Base-by-base conservation (phyloP, 2,113 vertebrate species). In the Sisor rabdophorus region DNA sequence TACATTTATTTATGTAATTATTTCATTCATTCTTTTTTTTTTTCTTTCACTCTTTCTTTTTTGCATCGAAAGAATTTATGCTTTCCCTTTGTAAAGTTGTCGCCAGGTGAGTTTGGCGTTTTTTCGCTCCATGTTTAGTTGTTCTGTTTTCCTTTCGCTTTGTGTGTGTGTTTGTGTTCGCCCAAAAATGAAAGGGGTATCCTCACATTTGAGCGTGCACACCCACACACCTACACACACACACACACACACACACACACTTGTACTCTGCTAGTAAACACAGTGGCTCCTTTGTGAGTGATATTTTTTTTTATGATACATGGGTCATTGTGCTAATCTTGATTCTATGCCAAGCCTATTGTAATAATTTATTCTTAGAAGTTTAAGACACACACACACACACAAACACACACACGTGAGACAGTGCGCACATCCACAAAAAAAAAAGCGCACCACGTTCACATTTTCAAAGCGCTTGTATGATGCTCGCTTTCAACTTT, bases 301-400 rank as follows among this genome's bases (percentile, higher is more conserved):
- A 78, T 59, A 83, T 81, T 74, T 84, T 91, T 91, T 84, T 89
- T 89, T 86, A 88, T 90, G 83, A 87, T 86, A 81, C 88, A 85
- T 85, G 79, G 89, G 80, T 73, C 84, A 81, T 91, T 91, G 90
- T 90, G 85, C 81, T 13, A 82, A 65, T 87, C 86, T 92, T 93
- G 93, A 91, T 87, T 84, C 75, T 67, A 83, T 91, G 92, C 93
- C 92, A 93, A 91, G 87, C 90, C 87, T 88, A 89, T 93, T 85
- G 87, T 80, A 89, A 85, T 85, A 81, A 89, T 91, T 85, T 90
- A 79, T 88, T 86, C 89, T 88, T 83, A 83, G 88, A 89, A 87
- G 86, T 86, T 86, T 83, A 75, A 84, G 89, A 73, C 81, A 78
- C 54, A 69, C 59, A 36, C 7, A 36, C 48, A 69, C 59, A 36